These are phyloP conservation scores for Lacanobia oleracea DNA, from an alignment of 2,888 invertebrate species.

Conservation along the genomic window DNA sequence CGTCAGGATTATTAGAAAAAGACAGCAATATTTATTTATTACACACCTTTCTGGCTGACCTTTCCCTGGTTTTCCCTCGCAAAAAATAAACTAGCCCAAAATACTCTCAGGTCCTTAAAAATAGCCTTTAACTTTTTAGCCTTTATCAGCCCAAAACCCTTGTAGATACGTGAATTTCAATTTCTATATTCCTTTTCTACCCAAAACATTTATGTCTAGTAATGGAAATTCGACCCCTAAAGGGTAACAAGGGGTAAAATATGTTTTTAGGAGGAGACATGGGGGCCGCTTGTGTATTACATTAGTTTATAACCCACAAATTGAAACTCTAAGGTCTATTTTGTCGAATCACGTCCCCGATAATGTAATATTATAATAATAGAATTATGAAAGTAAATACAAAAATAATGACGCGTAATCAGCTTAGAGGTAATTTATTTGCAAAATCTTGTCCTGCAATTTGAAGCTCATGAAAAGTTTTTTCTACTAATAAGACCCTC, in stretches of 20 bases:
- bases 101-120: constrained; percentile 32
- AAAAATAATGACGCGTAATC: constrained; percentile 40
- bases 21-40: neutral
- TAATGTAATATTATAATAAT: constrained; percentile 31
- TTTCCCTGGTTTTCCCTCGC: constrained; percentile 3
- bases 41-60: neutral
- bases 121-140: constrained; percentile 37
- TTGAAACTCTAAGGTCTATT: constrained; percentile 29
- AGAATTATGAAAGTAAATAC: constrained; percentile 14
- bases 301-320: constrained; percentile 56
- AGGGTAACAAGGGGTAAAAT: constrained; percentile 61
- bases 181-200: constrained; percentile 61
- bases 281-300: constrained; percentile 42
- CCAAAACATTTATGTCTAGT: constrained; percentile 55
- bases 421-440: constrained; percentile 23
- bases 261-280: constrained; percentile 53
- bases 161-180: constrained; percentile 57
- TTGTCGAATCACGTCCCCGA: constrained; percentile 7
- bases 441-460: constrained; percentile 5
- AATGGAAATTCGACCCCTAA: constrained; percentile 58
- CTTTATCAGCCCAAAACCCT: constrained; percentile 40
- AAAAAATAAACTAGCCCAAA: constrained; percentile 22
- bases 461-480: neutral
- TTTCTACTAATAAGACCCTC: too few species aligned
- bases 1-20: neutral